These are phyloP conservation scores for Anagyrus pseudococci DNA, from an alignment of 2,888 invertebrate species.

Conservation along the genomic window DNA sequence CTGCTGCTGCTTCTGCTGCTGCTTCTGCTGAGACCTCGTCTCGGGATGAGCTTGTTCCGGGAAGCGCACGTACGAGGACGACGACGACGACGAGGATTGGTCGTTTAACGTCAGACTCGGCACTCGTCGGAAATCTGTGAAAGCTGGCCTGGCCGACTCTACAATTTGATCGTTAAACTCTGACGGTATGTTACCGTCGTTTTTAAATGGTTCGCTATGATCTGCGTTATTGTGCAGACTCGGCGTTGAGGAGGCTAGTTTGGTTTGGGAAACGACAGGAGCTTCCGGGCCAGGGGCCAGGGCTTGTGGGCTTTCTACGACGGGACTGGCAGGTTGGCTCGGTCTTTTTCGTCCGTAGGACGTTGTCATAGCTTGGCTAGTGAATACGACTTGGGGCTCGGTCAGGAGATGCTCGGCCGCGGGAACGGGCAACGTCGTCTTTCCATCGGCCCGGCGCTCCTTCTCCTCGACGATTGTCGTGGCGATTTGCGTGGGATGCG, in stretches of 20 bases:
- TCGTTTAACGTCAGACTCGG: slow-evolving; percentile 1
- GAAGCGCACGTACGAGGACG: slow-evolving; percentile 21
- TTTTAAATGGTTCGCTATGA: slow-evolving; percentile 24
- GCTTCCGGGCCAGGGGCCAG: not conserved
- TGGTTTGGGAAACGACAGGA: no score
- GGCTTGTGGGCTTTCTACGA: slow-evolving; percentile 1
- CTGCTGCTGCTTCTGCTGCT: not conserved
- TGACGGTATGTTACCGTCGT: slow-evolving; percentile 14
- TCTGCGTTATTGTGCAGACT: no score
- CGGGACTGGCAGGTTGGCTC: not conserved
- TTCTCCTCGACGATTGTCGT: slow-evolving; percentile 23
- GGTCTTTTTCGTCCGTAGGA: slow-evolving; percentile 7
- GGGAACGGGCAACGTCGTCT: no score
- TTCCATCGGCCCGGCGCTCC: not conserved
- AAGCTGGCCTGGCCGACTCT: slow-evolving; percentile 1
- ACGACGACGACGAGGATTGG: slow-evolving; percentile 15
- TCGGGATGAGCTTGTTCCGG: slow-evolving; percentile 12
- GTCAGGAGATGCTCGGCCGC: slow-evolving; percentile 26
- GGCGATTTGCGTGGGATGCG: slow-evolving; percentile 11
- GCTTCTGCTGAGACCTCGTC: no score
- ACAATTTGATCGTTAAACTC: slow-evolving; percentile 35
- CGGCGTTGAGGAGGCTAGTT: no score
- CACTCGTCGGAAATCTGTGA: not conserved
- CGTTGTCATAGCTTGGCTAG: slow-evolving; percentile 27
- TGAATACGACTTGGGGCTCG: slow-evolving; percentile 44